These are phyloP conservation scores for Lates calcarifer DNA, from an alignment of 2,113 vertebrate genomes.

Conservation along the genomic window DNA sequence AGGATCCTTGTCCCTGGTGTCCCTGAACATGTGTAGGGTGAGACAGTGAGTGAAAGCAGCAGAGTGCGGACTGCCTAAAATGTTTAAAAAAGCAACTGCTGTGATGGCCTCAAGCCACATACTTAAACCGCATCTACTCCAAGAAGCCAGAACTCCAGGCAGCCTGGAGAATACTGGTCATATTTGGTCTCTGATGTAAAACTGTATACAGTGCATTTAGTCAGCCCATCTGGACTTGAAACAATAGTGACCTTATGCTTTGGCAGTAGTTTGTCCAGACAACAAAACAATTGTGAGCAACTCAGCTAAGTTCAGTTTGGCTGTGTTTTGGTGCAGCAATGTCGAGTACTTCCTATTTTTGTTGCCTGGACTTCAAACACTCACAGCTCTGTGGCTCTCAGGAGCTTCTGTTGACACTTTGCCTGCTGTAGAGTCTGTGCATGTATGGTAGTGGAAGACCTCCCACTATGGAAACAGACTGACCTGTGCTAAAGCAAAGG, in stretches of 20 bases:
- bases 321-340: not conserved
- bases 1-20: not conserved
- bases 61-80: not conserved
- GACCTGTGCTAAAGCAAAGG: not conserved
- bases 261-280: not conserved
- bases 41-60: not conserved
- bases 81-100: not conserved
- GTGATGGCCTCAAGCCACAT: not conserved
- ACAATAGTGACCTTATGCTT: not conserved
- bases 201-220: not conserved
- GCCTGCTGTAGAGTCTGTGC: not conserved
- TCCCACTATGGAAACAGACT: not conserved
- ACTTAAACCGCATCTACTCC: slow-evolving; percentile 3
- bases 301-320: slow-evolving; percentile 1
- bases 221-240: not conserved
- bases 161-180: slow-evolving; percentile 1
- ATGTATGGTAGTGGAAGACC: not conserved
- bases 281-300: slow-evolving; percentile 4
- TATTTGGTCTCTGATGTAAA: slow-evolving; percentile 5
- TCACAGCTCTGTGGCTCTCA: not conserved
- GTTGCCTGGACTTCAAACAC: not conserved
- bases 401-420: not conserved
- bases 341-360: slow-evolving; percentile 30
- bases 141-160: not conserved
- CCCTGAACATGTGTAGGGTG: not conserved